Percentiles rank a stretch among this genome's conserved stretches.
Evolutionary conservation across 1,140 invertebrate species (phyloP).

Genomic region (Tetramorium simillimum): DNA sequence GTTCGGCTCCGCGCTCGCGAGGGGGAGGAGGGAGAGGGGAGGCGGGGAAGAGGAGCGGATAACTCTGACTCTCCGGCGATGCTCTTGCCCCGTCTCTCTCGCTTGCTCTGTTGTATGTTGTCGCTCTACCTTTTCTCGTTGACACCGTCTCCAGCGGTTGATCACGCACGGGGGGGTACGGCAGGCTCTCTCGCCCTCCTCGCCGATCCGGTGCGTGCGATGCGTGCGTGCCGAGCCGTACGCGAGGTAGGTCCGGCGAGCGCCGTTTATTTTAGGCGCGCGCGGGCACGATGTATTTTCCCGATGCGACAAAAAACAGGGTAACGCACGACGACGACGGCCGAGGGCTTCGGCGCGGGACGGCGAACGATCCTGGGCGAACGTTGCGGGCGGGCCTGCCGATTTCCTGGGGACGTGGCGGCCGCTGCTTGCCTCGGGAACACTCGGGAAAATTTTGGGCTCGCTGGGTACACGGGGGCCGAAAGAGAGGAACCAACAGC

Average conservation of each 20-base stretch:
- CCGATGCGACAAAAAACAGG: neutral
- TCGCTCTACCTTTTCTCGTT: constrained; percentile 42
- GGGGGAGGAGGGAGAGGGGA: neutral
- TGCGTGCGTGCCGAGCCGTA: neutral
- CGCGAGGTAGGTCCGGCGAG: constrained; percentile 14
- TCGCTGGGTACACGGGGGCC: constrained; percentile 67
- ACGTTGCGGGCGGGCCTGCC: neutral
- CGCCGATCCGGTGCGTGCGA: neutral
- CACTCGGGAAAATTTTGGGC: constrained; percentile 72
- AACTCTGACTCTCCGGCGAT: neutral
- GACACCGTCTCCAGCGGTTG: constrained; percentile 32
- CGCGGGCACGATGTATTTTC: neutral
- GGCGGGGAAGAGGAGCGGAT: neutral
- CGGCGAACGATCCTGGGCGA: neutral
- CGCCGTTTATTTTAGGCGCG: constrained; percentile 49
- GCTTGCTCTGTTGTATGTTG: neutral
- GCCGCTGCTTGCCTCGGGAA: constrained; percentile 52
- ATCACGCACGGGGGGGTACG: neutral
- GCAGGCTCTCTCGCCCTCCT: constrained; percentile 39
- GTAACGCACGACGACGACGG: neutral
- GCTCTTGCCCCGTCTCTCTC: neutral
- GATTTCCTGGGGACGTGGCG: neutral
- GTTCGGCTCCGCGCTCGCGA: neutral
- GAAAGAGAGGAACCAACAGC: constrained; percentile 74
- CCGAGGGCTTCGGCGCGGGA: neutral